phyloP scores from a whole-genome alignment of 2,888 invertebrate genomes.

The Sialis lutaria region DNA sequence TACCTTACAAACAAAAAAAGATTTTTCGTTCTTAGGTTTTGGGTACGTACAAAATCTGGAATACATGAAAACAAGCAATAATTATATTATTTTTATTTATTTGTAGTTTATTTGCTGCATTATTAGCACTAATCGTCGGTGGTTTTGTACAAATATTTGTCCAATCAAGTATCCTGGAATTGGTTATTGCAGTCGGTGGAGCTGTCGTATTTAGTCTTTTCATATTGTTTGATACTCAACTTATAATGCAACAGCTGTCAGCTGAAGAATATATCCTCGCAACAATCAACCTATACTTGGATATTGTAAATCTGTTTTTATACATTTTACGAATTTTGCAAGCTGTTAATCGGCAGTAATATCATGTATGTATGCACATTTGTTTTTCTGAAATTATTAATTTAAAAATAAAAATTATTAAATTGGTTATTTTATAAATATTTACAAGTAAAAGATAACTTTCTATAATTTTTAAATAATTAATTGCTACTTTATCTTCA shows the following conservation, averaged over 20 bases:
- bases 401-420: too few species aligned
- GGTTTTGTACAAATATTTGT: slow-evolving; percentile 59
- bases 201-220: slow-evolving; percentile 63
- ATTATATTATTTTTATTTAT: slow-evolving; percentile 4
- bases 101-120: slow-evolving; percentile 45
- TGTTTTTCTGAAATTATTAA: too few species aligned
- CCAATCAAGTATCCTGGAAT: slow-evolving; percentile 50
- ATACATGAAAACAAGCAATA: not conserved
- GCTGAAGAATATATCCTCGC: slow-evolving; percentile 80
- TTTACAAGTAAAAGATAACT: too few species aligned
- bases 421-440: too few species aligned
- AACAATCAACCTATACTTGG: slow-evolving; percentile 72
- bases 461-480: too few species aligned
- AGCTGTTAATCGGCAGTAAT: slow-evolving; percentile 25
- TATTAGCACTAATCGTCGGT: slow-evolving; percentile 49
- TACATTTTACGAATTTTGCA: slow-evolving; percentile 61
- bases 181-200: slow-evolving; percentile 53
- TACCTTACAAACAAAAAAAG: slow-evolving; percentile 70
- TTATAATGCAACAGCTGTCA: slow-evolving; percentile 62
- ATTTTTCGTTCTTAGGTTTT: slow-evolving; percentile 63
- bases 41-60: slow-evolving; percentile 35
- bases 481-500: too few species aligned
- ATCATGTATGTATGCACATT: too few species aligned
- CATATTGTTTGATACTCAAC: slow-evolving; percentile 70
- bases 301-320: slow-evolving; percentile 72